Percentiles rank a stretch among this genome's conserved stretches.
Conservation (phyloP, 2,888 invertebrate genomes). For the Sturmia bella region DNA sequence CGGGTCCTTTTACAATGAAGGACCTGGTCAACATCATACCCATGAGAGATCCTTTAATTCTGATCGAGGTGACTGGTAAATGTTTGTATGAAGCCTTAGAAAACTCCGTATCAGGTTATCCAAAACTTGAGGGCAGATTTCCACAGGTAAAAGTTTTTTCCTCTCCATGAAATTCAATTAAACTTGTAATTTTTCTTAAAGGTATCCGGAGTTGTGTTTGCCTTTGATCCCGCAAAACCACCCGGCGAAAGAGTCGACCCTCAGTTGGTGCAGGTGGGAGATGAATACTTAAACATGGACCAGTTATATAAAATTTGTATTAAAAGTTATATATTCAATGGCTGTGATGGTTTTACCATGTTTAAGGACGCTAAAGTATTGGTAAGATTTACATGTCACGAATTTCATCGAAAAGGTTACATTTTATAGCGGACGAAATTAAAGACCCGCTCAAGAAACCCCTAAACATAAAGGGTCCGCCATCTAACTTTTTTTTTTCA, state of each 20-base stretch:
- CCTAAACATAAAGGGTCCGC: no score
- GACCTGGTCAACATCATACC: conserved; percentile 92
- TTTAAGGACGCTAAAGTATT: conserved; percentile 88
- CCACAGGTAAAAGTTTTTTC: conserved; percentile 84
- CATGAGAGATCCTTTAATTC: conserved; percentile 91
- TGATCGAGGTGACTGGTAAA: conserved; percentile 88
- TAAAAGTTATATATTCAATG: conserved; percentile 90
- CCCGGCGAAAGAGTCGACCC: conserved; percentile 88
- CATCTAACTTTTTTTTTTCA: no score
- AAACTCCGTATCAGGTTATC: conserved; percentile 92
- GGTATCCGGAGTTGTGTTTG: conserved; percentile 89
- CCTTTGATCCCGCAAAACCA: conserved; percentile 88
- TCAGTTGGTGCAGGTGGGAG: conserved; percentile 90
- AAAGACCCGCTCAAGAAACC: no score
- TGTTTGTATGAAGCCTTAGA: conserved; percentile 88
- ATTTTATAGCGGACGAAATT: no score
- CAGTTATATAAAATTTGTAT: conserved; percentile 90
- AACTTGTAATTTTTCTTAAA: conserved; percentile 77
- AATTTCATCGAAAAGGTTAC: no score
- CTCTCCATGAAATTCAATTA: not conserved
- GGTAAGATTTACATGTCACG: no score
- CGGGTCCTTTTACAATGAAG: conserved; percentile 92
- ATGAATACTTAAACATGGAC: conserved; percentile 88
- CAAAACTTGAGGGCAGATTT: conserved; percentile 93
- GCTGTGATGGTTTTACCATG: conserved; percentile 93